A percentile compares a stretch with the other conserved stretches of the same genome.
Evolutionary conservation across 2,113 vertebrate genomes (phyloP).

Genomic region (Pygoscelis antarcticus): DNA sequence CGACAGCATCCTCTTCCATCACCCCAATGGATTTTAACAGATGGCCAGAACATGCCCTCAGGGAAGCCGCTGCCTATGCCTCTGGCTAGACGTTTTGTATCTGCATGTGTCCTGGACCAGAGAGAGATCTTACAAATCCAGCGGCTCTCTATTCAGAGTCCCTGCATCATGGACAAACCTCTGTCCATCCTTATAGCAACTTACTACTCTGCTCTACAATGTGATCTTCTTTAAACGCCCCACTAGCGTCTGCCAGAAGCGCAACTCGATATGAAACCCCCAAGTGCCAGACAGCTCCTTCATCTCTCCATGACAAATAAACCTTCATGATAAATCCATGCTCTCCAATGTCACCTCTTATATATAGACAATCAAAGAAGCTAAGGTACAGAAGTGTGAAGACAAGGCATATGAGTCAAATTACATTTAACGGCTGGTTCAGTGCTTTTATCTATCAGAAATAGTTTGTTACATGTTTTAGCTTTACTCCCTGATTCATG

Average conservation of each 20-base stretch:
- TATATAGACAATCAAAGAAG: constrained; percentile 42
- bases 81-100: neutral
- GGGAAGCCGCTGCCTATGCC: neutral
- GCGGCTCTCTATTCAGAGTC: neutral
- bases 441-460: neutral
- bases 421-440: neutral
- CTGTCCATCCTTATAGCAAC: constrained; percentile 15
- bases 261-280: neutral
- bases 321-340: constrained; percentile 12
- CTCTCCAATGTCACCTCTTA: constrained; percentile 46
- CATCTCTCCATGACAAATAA: constrained; percentile 19
- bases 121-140: neutral
- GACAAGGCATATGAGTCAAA: neutral
- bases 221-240: neutral
- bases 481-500: neutral
- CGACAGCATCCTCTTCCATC: neutral
- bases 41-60: neutral
- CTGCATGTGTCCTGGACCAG: neutral
- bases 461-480: neutral
- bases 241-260: neutral
- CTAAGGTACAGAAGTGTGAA: neutral
- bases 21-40: neutral
- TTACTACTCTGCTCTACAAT: neutral
- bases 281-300: constrained; percentile 22
- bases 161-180: neutral